Evolutionary conservation across 2,113 vertebrate species (phyloP).

Genomic region (Catagonus wagneri): DNA sequence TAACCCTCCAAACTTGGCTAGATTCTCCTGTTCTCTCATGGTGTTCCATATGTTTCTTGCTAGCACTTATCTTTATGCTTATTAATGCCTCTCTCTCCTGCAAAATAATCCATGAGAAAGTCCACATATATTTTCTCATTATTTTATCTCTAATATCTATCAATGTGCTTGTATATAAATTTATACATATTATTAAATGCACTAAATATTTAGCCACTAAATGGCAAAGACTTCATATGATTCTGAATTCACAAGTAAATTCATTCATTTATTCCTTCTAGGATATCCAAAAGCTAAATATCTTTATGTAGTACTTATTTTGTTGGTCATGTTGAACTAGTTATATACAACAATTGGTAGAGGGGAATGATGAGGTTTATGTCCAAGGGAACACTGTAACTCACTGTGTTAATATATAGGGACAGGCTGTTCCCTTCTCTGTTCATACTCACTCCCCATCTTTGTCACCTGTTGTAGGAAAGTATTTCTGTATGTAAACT

Average conservation of each 20-base stretch:
- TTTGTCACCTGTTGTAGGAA: neutral
- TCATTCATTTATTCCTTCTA: neutral
- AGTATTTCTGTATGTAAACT: neutral
- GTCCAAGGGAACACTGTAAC: neutral
- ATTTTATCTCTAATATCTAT: neutral
- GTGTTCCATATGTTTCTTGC: neutral
- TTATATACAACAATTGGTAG: neutral
- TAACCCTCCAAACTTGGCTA: neutral
- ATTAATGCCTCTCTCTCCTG: neutral
- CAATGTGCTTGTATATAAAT: neutral
- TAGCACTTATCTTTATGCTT: neutral
- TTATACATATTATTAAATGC: neutral
- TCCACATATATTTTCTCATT: neutral
- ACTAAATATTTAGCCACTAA: slow-evolving; percentile 6
- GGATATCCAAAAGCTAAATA: neutral
- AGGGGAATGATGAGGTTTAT: neutral
- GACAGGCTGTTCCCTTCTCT: neutral
- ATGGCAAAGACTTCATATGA: neutral
- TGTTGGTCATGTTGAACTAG: neutral
- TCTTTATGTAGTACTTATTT: slow-evolving; percentile 19
- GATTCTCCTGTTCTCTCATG: neutral
- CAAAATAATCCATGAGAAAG: neutral
- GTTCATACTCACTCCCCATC: neutral
- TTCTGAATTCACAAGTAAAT: neutral
- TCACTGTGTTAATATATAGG: neutral